phyloP scores from a whole-genome alignment of 2,888 invertebrate genomes.

The Pseudococcus longispinus region DNA sequence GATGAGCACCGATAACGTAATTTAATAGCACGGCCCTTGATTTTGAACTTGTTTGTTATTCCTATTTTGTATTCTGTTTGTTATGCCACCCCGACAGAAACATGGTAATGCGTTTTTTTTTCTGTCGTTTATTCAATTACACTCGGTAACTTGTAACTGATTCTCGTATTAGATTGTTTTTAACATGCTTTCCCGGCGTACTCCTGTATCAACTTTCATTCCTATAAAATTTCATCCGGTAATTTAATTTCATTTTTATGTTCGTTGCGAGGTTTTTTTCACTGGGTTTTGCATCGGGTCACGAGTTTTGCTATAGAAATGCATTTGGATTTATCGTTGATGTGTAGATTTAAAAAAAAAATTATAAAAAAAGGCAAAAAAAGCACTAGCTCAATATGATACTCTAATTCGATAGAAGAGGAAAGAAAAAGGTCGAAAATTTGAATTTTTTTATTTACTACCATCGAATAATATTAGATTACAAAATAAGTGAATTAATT shows the following conservation, averaged over 20 bases:
- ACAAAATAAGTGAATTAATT: constrained; percentile 10
- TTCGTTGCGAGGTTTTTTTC: background rate
- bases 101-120: constrained; percentile 48
- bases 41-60: constrained; percentile 46
- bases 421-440: background rate
- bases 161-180: constrained; percentile 46
- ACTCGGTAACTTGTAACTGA: constrained; percentile 35
- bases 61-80: constrained; percentile 54
- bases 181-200: constrained; percentile 24
- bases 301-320: background rate
- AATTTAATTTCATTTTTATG: constrained; percentile 32
- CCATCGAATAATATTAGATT: background rate
- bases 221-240: constrained; percentile 31
- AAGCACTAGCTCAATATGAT: background rate
- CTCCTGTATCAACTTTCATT: constrained; percentile 8
- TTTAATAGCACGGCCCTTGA: constrained; percentile 49
- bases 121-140: constrained; percentile 41
- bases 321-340: background rate
- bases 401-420: background rate
- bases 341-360: background rate
- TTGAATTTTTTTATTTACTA: constrained; percentile 25
- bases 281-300: background rate
- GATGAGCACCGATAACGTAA: constrained; percentile 50
- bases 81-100: constrained; percentile 46
- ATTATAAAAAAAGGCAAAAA: background rate